Evolutionary conservation across 2,113 vertebrate genomes (phyloP).

Genomic region (Theristicus caerulescens): DNA sequence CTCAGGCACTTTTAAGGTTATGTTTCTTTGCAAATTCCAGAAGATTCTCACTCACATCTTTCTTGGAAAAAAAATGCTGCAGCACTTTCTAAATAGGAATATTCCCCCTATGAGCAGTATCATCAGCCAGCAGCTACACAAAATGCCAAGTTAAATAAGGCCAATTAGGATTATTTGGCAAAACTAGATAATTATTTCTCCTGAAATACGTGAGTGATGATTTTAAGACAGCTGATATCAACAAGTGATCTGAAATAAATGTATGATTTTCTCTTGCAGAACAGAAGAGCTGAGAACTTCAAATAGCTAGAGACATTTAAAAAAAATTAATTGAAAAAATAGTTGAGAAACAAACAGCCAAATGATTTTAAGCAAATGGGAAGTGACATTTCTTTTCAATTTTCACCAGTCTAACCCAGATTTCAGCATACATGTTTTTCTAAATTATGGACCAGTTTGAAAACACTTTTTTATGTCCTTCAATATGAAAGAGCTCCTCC

Average conservation of each 20-base stretch:
- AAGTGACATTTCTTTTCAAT: background rate
- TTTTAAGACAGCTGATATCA: background rate
- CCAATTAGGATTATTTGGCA: background rate
- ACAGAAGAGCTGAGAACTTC: background rate
- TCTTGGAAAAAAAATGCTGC: background rate
- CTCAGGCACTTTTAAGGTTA: background rate
- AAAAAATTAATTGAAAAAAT: background rate
- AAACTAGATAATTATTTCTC: background rate
- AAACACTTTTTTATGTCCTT: background rate
- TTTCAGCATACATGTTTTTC: background rate
- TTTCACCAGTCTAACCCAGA: background rate
- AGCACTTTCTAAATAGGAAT: background rate
- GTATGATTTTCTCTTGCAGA: background rate
- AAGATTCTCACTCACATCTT: background rate
- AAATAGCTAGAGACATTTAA: background rate
- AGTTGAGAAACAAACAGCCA: background rate
- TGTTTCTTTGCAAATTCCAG: background rate
- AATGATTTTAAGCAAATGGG: background rate
- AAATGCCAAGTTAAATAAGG: background rate
- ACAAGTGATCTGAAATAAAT: background rate
- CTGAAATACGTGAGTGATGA: background rate
- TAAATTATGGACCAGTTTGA: background rate
- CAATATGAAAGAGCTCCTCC: background rate
- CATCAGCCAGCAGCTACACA: background rate
- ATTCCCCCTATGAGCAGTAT: background rate